Percentiles rank a stretch among this genome's conserved stretches.
These are phyloP conservation scores for Leptinotarsa undecemlineata DNA, from an alignment of 1,140 invertebrate genomes.

Conservation along the genomic window DNA sequence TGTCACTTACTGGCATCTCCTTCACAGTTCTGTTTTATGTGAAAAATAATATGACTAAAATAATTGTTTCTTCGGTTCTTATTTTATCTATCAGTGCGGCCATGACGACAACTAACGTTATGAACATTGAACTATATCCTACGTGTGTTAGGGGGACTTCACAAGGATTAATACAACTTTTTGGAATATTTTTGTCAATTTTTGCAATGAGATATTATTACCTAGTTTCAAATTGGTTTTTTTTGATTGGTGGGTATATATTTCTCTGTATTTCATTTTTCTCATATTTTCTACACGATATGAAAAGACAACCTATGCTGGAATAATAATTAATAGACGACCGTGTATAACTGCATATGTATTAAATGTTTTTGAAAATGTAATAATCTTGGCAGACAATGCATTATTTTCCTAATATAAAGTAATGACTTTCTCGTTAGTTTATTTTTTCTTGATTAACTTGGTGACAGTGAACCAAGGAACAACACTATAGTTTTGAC, in stretches of 20 bases:
- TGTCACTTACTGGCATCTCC: constrained; percentile 17
- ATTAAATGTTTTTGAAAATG: no score
- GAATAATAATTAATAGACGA: constrained; percentile 17
- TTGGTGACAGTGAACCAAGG: no score
- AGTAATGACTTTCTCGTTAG: no score
- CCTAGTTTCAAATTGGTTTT: constrained; percentile 11
- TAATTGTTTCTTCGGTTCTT: constrained; percentile 16
- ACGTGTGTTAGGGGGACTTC: constrained; percentile 32
- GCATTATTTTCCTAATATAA: no score
- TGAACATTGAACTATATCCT: constrained; percentile 31
- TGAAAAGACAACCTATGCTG: constrained; percentile 27
- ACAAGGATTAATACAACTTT: constrained; percentile 18
- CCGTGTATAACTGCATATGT: no score
- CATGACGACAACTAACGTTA: constrained; percentile 10
- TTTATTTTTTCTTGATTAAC: no score
- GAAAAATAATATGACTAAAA: constrained; percentile 9
- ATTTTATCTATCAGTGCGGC: constrained; percentile 12
- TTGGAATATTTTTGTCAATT: constrained; percentile 20
- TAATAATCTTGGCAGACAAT: no score
- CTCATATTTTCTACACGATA: constrained; percentile 26
- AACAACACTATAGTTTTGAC: no score
- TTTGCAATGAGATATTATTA: constrained; percentile 26
- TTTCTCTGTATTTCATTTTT: constrained; percentile 20
- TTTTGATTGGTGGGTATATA: constrained; percentile 20
- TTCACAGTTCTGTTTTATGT: constrained; percentile 24